Evolutionary conservation across 1,140 invertebrate species (phyloP).

Genomic region (Saccostrea echinata): DNA sequence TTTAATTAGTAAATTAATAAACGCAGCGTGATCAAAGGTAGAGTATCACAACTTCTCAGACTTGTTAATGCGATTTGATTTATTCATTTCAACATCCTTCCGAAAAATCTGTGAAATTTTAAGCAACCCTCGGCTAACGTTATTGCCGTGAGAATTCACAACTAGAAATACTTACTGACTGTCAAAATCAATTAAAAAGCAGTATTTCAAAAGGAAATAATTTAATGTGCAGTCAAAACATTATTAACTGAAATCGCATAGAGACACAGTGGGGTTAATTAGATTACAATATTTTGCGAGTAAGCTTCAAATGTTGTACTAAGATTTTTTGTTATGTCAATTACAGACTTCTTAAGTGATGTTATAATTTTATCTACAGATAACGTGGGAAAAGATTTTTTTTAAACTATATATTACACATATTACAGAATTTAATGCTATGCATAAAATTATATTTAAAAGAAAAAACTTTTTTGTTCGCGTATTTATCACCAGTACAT

Average conservation of each 20-base stretch:
- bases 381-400: not conserved
- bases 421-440: too few relatives aligned
- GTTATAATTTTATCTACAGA: not conserved
- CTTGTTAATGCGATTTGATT: slow-evolving; percentile 22
- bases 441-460: too few relatives aligned
- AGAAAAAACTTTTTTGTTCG: too few relatives aligned
- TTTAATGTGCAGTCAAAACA: slow-evolving; percentile 13
- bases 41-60: not conserved
- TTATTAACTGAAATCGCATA: not conserved
- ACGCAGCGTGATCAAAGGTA: not conserved
- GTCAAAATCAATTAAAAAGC: not conserved
- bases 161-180: not conserved
- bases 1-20: not conserved
- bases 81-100: not conserved
- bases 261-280: not conserved
- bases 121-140: slow-evolving; percentile 8
- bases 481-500: too few relatives aligned
- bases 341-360: not conserved
- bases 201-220: slow-evolving; percentile 11
- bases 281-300: slow-evolving; percentile 13
- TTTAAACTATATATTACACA: not conserved
- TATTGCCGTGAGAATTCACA: slow-evolving; percentile 28
- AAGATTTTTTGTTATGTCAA: slow-evolving; percentile 1
- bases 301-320: slow-evolving; percentile 3
- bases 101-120: slow-evolving; percentile 14